These are phyloP conservation scores for Agrochola litura DNA, from an alignment of 2,888 invertebrate genomes.

Conservation along the genomic window DNA sequence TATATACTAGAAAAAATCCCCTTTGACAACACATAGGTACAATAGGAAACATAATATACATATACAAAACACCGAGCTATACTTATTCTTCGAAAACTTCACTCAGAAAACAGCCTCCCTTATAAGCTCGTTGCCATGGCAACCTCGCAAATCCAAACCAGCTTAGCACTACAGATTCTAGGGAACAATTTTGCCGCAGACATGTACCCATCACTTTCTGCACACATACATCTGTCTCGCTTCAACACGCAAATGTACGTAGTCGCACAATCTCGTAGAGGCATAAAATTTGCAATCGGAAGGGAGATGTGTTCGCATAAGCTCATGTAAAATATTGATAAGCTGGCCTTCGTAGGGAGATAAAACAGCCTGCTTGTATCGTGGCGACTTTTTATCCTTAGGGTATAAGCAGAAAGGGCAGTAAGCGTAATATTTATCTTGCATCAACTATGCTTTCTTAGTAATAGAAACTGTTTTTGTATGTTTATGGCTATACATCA, in stretches of 20 bases:
- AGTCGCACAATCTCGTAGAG: conserved; percentile 45
- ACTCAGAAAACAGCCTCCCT: neutral
- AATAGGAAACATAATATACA: too few species aligned
- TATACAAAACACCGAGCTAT: neutral
- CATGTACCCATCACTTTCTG: conserved; percentile 10
- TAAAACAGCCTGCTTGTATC: neutral
- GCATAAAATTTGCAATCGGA: conserved; percentile 63
- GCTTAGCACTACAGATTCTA: conserved; percentile 41
- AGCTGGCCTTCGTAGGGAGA: conserved; percentile 1
- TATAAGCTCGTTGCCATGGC: conserved; percentile 21
- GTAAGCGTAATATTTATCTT: neutral
- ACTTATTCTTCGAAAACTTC: neutral
- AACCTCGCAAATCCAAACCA: conserved; percentile 39
- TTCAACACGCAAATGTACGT: conserved; percentile 29
- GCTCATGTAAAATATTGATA: conserved; percentile 59
- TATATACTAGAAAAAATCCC: neutral
- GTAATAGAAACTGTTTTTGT: too few species aligned
- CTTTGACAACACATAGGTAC: too few species aligned
- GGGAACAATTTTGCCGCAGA: conserved; percentile 30
- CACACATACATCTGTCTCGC: conserved; percentile 34
- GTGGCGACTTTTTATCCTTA: neutral
- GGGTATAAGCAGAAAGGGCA: neutral
- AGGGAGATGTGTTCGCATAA: conserved; percentile 40
- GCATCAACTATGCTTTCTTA: too few species aligned
- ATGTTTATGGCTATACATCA: too few species aligned